phyloP scores from a whole-genome alignment of 2,797 vertebrate species.

The Clamator glandarius region DNA sequence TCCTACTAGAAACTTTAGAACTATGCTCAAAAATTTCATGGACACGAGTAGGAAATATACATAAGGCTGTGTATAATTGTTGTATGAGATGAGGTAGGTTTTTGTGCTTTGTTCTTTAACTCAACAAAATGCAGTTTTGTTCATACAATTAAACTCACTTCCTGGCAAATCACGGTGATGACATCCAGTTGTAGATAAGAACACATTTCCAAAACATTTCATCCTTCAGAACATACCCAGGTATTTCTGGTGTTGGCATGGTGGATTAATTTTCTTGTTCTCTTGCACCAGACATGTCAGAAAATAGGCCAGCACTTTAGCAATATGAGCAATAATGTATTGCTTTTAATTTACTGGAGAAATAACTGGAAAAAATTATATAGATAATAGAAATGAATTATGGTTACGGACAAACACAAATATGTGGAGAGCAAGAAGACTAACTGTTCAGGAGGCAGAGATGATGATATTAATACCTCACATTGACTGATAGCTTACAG shows the following conservation, averaged over 20 bases:
- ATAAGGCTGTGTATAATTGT: background rate
- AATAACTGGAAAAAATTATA: background rate
- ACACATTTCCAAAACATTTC: background rate
- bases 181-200: background rate
- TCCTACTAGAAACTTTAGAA: background rate
- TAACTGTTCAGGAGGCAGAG: background rate
- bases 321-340: fast-evolving
- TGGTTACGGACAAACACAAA: background rate
- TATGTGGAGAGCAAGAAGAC: background rate
- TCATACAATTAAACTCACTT: background rate
- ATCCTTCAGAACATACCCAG: background rate
- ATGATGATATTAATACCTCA: background rate
- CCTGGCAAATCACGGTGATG: background rate
- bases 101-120: background rate
- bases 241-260: background rate
- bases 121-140: background rate
- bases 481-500: background rate
- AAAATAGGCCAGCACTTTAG: background rate
- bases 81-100: background rate
- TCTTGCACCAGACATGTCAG: background rate
- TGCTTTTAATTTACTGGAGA: background rate
- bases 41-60: background rate
- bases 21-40: background rate
- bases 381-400: background rate
- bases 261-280: background rate